Conservation (phyloP, 1,140 invertebrate species). For the Hypothenemus hampei region DNA sequence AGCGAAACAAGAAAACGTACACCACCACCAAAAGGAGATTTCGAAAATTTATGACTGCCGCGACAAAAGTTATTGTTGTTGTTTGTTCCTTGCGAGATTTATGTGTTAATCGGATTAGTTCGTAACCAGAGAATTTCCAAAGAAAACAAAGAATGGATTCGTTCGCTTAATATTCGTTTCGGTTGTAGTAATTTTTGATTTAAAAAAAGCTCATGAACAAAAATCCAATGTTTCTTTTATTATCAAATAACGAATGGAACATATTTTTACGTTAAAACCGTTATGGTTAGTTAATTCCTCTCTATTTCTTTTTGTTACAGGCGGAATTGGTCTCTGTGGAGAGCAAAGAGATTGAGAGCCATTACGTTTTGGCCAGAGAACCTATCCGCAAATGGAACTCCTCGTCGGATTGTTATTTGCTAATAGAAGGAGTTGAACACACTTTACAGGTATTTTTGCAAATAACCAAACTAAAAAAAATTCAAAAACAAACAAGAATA, state of each 20-base stretch:
- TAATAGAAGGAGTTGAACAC: slow-evolving; percentile 58
- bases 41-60: slow-evolving; percentile 9
- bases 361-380: slow-evolving; percentile 61
- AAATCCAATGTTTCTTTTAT: too few relatives aligned
- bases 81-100: slow-evolving; percentile 4
- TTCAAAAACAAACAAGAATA: too few relatives aligned
- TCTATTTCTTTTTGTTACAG: slow-evolving; percentile 46
- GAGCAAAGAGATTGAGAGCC: slow-evolving; percentile 62
- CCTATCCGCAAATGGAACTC: slow-evolving; percentile 60
- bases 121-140: neutral
- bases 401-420: slow-evolving; percentile 57
- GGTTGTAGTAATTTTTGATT: too few relatives aligned
- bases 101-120: slow-evolving; percentile 3
- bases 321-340: slow-evolving; percentile 61
- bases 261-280: neutral
- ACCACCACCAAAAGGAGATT: too few relatives aligned
- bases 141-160: too few relatives aligned
- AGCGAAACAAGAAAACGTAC: too few relatives aligned
- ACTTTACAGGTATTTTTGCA: slow-evolving; percentile 52
- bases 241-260: too few relatives aligned
- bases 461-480: too few relatives aligned
- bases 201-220: too few relatives aligned
- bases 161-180: too few relatives aligned
- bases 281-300: neutral
- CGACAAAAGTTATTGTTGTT: slow-evolving; percentile 11